These are phyloP conservation scores for Rhopalosiphum maidis DNA, from an alignment of 1,140 invertebrate genomes.

Conservation along the genomic window DNA sequence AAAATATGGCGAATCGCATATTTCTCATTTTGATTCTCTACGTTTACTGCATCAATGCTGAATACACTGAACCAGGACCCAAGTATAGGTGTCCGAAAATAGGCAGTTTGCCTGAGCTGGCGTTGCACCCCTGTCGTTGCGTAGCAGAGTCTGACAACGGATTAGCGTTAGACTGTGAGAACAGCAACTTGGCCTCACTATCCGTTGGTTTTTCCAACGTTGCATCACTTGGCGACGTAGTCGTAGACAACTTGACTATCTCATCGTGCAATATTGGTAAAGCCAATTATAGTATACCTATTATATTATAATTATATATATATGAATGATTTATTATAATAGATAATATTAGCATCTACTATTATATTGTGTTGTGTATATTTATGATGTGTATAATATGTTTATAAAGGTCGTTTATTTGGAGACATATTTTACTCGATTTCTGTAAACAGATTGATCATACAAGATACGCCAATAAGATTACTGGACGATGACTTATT, in stretches of 20 bases:
- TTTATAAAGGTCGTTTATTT: conserved; percentile 73
- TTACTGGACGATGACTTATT: conserved; percentile 78
- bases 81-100: conserved; percentile 74
- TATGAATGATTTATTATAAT: not conserved
- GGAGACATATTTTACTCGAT: conserved; percentile 80
- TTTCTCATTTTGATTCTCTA: not conserved
- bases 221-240: conserved; percentile 68
- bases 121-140: conserved; percentile 82
- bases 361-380: not conserved
- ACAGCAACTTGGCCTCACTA: conserved; percentile 82
- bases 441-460: conserved; percentile 71
- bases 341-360: not conserved
- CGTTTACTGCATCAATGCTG: conserved; percentile 60
- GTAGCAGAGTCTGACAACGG: conserved; percentile 77
- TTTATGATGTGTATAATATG: conserved; percentile 48
- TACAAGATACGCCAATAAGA: conserved; percentile 76
- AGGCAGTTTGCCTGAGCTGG: conserved; percentile 62
- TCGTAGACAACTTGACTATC: conserved; percentile 75
- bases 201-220: conserved; percentile 82
- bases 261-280: conserved; percentile 77
- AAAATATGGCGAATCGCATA: not conserved
- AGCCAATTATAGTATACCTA: not conserved
- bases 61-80: conserved; percentile 79
- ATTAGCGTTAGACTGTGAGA: conserved; percentile 77
- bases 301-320: not conserved